phyloP scores from a whole-genome alignment of 1,140 invertebrate genomes.

The Zaprionus vittiger region DNA sequence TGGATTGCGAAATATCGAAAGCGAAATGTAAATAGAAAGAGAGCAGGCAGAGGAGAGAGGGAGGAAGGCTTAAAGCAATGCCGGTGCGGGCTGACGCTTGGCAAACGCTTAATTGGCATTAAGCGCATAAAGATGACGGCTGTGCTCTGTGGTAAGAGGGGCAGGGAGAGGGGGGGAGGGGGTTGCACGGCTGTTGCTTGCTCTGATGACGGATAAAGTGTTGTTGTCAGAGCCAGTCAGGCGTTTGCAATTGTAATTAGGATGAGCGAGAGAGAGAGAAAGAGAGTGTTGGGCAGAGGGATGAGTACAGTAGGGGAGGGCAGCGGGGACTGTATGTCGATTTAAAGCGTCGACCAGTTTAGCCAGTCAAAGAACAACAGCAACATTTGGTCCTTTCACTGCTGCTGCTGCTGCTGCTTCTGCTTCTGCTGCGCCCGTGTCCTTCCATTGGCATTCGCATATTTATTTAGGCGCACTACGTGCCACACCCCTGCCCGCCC shows the following conservation, averaged over 20 bases:
- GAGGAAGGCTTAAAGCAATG: background rate
- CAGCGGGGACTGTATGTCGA: slow-evolving; percentile 1
- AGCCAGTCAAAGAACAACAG: slow-evolving; percentile 18
- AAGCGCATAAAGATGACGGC: slow-evolving; percentile 60
- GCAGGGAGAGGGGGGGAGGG: background rate
- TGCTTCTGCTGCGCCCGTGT: background rate
- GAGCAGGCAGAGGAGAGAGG: background rate
- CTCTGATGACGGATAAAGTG: slow-evolving; percentile 59
- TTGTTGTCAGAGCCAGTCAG: slow-evolving; percentile 60
- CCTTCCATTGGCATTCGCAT: slow-evolving; percentile 21
- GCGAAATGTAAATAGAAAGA: slow-evolving; percentile 55
- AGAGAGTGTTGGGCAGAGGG: background rate
- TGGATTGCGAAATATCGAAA: slow-evolving; percentile 72
- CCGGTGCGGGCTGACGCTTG: slow-evolving; percentile 42
- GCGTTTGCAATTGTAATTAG: slow-evolving; percentile 74
- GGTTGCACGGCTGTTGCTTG: slow-evolving; percentile 1
- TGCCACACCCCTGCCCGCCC: slow-evolving; percentile 16
- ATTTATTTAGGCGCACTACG: slow-evolving; percentile 71
- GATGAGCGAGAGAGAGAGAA: slow-evolving; percentile 30
- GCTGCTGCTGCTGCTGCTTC: too few relatives aligned
- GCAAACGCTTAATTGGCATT: slow-evolving; percentile 78
- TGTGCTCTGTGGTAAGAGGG: background rate
- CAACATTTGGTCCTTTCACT: slow-evolving; percentile 28
- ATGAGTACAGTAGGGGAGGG: too few relatives aligned
- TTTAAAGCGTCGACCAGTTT: slow-evolving; percentile 49